Evolutionary conservation across 2,888 invertebrate species (phyloP), one percentile per base, ranked within the genome.

Genomic region (Ichneumoninae sp.): DNA sequence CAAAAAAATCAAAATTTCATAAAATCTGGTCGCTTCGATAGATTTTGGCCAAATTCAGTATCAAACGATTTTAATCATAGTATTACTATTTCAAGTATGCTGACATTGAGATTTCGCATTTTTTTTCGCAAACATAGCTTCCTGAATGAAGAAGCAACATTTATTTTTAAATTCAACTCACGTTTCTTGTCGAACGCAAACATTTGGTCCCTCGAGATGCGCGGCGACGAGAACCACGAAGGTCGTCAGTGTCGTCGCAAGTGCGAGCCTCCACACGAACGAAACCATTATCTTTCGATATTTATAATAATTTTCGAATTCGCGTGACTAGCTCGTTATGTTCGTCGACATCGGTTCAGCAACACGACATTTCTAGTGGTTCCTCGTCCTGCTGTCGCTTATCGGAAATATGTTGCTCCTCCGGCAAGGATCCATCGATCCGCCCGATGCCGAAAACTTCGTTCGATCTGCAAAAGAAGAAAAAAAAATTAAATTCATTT

Each of bases 181-280:
- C 97, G 95, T 94, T 94, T 97, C 97, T 91, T 97, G 96, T 88
- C 95, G 95, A 8, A 96, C 96, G 94, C 97, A 97, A 84, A 97
- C 95, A 94, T 97, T 97, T 36, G 97, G 96, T 70, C 97, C 97
- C 88, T 96, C 95, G 13, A 96, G 93, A 74, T 87, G 89, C 8
- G 72, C 57, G 52, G 74, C 66, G 7, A 79, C 77, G 50, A 74
- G 26, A 40, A 75, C 62, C 1, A 60, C 40, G 33, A 83, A 30
- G 22, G 77, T 65, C 62, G 60, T 62, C 52, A 86, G 16, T 57
- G 75, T 74, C 62, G 78, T 81, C 26, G 80, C 72, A 13, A 82
- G 16, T 22, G 47, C 76, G 66, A 84, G 33, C 68, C 79, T 57
- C 65, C 68, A 75, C 44, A 79, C 68, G 33, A 71, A 79, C 60